Conservation (phyloP, 2,113 vertebrate genomes). For the Sebastes fasciatus region DNA sequence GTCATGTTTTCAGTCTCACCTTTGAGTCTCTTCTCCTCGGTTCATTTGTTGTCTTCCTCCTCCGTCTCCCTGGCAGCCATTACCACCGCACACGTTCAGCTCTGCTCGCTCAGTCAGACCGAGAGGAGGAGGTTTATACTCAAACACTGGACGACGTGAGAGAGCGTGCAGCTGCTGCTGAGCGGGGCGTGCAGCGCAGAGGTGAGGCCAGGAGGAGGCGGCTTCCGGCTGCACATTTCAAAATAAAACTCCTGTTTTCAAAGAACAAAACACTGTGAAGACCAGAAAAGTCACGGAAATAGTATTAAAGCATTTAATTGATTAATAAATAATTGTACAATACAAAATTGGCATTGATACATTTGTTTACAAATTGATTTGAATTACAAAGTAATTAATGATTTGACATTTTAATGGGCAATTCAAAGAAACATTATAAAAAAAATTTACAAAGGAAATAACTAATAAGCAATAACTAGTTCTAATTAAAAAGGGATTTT, state of each 20-base stretch:
- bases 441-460: too few relatives aligned
- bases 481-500: too few relatives aligned
- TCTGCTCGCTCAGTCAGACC: constrained; percentile 57
- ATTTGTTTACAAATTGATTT: too few relatives aligned
- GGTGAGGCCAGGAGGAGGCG: neutral
- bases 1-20: constrained; percentile 54
- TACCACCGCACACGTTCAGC: constrained; percentile 68
- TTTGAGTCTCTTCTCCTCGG: constrained; percentile 55
- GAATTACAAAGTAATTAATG: too few relatives aligned
- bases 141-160: constrained; percentile 59
- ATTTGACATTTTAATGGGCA: too few relatives aligned
- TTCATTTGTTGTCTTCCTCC: constrained; percentile 76
- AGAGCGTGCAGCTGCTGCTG: constrained; percentile 66
- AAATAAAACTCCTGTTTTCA: constrained; percentile 21
- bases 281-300: too few relatives aligned
- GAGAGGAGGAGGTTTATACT: constrained; percentile 38
- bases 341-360: too few relatives aligned
- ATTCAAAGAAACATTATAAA: too few relatives aligned
- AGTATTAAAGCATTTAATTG: too few relatives aligned
- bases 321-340: too few relatives aligned
- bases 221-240: constrained; percentile 52
- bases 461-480: too few relatives aligned
- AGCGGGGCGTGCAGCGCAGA: constrained; percentile 28
- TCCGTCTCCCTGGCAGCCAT: constrained; percentile 81
- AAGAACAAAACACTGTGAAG: neutral